These are phyloP conservation scores for Urophycis tenuis DNA, from an alignment of 2,797 vertebrate genomes.

Conservation along the genomic window DNA sequence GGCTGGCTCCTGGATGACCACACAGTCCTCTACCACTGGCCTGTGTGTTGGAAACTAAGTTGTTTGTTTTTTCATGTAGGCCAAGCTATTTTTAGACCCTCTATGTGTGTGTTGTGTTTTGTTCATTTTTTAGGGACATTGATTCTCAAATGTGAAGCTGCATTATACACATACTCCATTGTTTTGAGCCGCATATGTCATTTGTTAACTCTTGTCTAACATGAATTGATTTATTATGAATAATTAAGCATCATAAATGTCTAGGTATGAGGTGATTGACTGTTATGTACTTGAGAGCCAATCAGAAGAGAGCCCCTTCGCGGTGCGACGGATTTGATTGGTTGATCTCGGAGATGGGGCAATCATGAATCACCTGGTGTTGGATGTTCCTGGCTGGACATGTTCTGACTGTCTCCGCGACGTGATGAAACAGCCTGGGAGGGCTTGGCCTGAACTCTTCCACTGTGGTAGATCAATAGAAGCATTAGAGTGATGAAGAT, in stretches of 20 bases:
- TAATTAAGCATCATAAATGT: neutral
- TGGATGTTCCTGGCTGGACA: neutral
- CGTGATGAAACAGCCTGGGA: neutral
- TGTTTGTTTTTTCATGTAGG: neutral
- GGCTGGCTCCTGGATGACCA: neutral
- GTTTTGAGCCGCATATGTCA: neutral
- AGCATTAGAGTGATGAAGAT: neutral
- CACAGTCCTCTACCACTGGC: neutral
- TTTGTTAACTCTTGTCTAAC: neutral
- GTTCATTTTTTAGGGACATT: no score
- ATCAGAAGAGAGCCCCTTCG: neutral
- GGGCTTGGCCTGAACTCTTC: neutral
- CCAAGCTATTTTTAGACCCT: neutral
- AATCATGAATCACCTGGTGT: neutral
- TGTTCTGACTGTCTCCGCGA: neutral
- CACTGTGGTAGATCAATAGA: neutral
- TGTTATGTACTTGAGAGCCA: neutral
- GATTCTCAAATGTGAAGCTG: neutral
- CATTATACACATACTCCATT: neutral
- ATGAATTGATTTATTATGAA: neutral
- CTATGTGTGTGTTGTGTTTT: neutral
- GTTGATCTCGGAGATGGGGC: neutral
- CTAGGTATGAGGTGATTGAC: neutral
- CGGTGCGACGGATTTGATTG: neutral
- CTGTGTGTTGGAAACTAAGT: neutral